Percentiles rank a stretch among this genome's conserved stretches.
Evolutionary conservation across 2,113 vertebrate species (phyloP).

Genomic region (Chamaea fasciata): DNA sequence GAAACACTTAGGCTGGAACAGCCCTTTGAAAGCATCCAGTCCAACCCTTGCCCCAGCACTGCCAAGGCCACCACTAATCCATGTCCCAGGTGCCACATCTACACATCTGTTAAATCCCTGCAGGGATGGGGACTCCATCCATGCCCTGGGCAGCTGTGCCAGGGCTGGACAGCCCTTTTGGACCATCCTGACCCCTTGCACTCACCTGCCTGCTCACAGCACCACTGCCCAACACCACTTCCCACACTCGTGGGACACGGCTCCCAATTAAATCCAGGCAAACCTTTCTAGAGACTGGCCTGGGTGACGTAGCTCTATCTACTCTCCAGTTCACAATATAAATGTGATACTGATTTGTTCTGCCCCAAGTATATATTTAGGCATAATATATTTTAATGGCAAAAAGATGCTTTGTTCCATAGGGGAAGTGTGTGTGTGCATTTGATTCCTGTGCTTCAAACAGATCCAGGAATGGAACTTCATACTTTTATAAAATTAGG

Average conservation of each 20-base stretch:
- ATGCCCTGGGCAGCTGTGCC: background rate
- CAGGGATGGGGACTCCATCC: background rate
- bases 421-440: background rate
- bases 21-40: background rate
- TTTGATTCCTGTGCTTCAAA: constrained; percentile 51
- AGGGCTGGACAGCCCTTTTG: background rate
- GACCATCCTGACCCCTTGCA: rapidly evolving
- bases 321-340: background rate
- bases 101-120: background rate
- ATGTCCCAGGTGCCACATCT: background rate
- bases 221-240: background rate
- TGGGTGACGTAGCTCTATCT: rapidly evolving
- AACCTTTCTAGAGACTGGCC: background rate
- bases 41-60: background rate
- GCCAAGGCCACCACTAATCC: background rate
- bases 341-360: background rate
- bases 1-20: background rate
- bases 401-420: constrained; percentile 45
- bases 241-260: rapidly evolving
- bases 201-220: background rate
- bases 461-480: constrained; percentile 57
- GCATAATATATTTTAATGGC: constrained; percentile 6
- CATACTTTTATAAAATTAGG: constrained; percentile 59
- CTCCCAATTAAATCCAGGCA: background rate
- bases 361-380: background rate